phyloP scores from a whole-genome alignment of 1,140 invertebrate genomes.

The Pseudachorutes palmiensis region DNA sequence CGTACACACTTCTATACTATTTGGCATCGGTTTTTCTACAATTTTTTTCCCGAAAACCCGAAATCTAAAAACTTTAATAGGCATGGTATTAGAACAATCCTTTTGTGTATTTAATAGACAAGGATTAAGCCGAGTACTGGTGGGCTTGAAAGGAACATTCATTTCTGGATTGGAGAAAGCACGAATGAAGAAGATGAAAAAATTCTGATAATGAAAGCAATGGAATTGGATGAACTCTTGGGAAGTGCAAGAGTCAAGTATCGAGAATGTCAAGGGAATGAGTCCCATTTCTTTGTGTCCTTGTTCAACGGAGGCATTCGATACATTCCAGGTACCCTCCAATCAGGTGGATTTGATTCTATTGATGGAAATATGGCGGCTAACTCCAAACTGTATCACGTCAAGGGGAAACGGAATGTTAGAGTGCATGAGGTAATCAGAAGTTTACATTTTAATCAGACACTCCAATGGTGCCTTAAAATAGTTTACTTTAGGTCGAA shows the following conservation, averaged over 20 bases:
- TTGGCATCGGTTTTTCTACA: too few relatives aligned
- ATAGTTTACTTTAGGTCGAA: too few relatives aligned
- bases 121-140: neutral
- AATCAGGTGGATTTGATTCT: constrained; percentile 74
- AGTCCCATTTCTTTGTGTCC: neutral
- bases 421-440: constrained; percentile 61
- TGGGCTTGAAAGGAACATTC: neutral
- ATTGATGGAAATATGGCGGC: constrained; percentile 61
- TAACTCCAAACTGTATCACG: constrained; percentile 64
- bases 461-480: too few relatives aligned
- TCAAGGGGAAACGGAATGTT: constrained; percentile 81
- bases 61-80: neutral
- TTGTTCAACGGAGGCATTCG: constrained; percentile 50
- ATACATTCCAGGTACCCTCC: constrained; percentile 71
- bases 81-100: neutral
- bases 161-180: constrained; percentile 1
- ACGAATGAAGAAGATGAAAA: neutral
- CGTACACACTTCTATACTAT: too few relatives aligned
- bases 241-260: neutral
- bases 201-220: neutral
- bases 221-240: neutral
- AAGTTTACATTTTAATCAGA: neutral
- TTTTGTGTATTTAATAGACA: too few relatives aligned
- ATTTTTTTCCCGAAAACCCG: too few relatives aligned
- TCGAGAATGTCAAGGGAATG: neutral